Percentiles rank a stretch among this genome's conserved stretches.
These are phyloP conservation scores for Cephus spinipes DNA, from an alignment of 2,888 invertebrate species.

Conservation along the genomic window DNA sequence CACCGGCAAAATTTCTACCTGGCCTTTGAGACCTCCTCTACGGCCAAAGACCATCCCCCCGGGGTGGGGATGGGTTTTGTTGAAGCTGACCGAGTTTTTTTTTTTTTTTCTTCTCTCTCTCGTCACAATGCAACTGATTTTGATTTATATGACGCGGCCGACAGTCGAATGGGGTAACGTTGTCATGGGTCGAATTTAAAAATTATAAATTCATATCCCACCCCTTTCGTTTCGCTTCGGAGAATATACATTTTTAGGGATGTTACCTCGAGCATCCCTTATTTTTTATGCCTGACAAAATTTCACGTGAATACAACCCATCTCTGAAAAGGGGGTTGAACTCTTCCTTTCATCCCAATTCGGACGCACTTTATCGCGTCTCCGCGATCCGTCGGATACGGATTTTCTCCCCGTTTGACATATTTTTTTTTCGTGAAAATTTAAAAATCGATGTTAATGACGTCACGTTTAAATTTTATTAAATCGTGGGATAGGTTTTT, in stretches of 20 bases:
- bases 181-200: slow-evolving; percentile 47
- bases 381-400: too few species aligned
- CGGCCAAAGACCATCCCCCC: slow-evolving; percentile 28
- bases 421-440: too few species aligned
- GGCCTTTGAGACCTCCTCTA: slow-evolving; percentile 26
- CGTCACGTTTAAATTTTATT: too few species aligned
- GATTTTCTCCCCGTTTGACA: too few species aligned
- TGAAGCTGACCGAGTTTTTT: slow-evolving; percentile 64
- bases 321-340: too few species aligned
- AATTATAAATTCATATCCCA: slow-evolving; percentile 65
- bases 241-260: slow-evolving; percentile 44
- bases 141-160: slow-evolving; percentile 66
- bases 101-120: slow-evolving; percentile 31
- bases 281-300: too few species aligned
- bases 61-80: slow-evolving; percentile 47
- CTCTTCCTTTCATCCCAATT: too few species aligned
- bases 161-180: slow-evolving; percentile 47
- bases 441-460: too few species aligned
- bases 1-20: slow-evolving; percentile 55
- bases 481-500: too few species aligned
- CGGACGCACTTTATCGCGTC: too few species aligned
- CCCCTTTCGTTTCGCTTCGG: slow-evolving; percentile 43
- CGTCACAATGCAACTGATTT: slow-evolving; percentile 63
- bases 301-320: too few species aligned
- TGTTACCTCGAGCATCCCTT: slow-evolving; percentile 22